Conservation (phyloP, 1,140 invertebrate genomes). For the Cyclargus thomasi region DNA sequence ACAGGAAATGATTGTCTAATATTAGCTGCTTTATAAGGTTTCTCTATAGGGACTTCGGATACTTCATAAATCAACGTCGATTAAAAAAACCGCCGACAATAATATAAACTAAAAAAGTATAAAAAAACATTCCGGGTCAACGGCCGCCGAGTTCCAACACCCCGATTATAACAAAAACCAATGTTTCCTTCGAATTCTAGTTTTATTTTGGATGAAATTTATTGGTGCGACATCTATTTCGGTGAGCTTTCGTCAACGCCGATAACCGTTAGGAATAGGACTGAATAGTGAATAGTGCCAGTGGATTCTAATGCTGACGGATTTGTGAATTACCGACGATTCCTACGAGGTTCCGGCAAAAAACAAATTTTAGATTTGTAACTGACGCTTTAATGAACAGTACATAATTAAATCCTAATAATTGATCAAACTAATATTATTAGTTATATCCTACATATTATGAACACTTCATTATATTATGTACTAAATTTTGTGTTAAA, state of each 20-base stretch:
- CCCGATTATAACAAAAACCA: slow-evolving; percentile 59
- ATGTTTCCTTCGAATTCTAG: slow-evolving; percentile 46
- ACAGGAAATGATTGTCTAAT: slow-evolving; percentile 75
- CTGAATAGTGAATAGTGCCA: slow-evolving; percentile 57
- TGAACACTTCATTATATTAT: too few relatives aligned
- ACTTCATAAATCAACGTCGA: slow-evolving; percentile 24
- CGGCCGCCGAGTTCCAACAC: slow-evolving; percentile 47
- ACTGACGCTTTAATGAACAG: too few relatives aligned
- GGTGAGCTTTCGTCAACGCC: slow-evolving; percentile 58
- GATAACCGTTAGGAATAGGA: slow-evolving; percentile 42
- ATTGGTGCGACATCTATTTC: slow-evolving; percentile 64
- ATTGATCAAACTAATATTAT: too few relatives aligned
- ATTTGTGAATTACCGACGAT: slow-evolving; percentile 67
- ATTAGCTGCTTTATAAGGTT: slow-evolving; percentile 74
- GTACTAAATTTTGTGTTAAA: too few relatives aligned
- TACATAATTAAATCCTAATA: too few relatives aligned
- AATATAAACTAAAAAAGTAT: neutral
- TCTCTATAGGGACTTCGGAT: slow-evolving; percentile 61
- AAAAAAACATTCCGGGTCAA: slow-evolving; percentile 53
- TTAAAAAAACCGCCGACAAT: neutral
- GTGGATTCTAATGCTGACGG: slow-evolving; percentile 54
- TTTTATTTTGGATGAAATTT: slow-evolving; percentile 67
- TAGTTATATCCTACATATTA: too few relatives aligned
- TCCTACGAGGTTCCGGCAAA: slow-evolving; percentile 48
- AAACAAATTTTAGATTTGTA: slow-evolving; percentile 23